A percentile compares a stretch with the other conserved stretches of the same genome.
Conservation (phyloP, 2,888 invertebrate genomes). For the Drosophila cognata region DNA sequence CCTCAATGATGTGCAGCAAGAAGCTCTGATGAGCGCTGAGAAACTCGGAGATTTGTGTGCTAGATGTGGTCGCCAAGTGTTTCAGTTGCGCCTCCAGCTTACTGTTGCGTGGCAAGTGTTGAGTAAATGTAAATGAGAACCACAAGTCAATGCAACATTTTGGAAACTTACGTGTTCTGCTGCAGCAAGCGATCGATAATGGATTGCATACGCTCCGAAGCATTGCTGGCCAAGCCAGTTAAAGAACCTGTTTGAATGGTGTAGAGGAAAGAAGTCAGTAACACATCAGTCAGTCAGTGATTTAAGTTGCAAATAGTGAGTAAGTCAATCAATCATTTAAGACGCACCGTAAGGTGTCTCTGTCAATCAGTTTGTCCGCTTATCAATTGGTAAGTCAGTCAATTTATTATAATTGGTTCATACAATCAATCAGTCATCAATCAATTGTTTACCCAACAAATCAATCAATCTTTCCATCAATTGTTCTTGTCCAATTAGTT, state of each 20-base stretch:
- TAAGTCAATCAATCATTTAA: not conserved
- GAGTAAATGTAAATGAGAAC: not conserved
- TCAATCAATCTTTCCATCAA: not conserved
- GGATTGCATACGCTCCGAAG: slow-evolving; percentile 79
- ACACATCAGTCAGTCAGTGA: not conserved
- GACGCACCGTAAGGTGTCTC: not conserved
- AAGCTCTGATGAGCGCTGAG: slow-evolving; percentile 81
- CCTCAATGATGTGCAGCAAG: slow-evolving; percentile 81
- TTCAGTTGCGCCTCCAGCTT: slow-evolving; percentile 81
- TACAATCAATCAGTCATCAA: not conserved
- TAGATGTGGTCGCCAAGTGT: slow-evolving; percentile 70
- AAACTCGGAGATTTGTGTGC: slow-evolving; percentile 79
- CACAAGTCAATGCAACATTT: fast-evolving
- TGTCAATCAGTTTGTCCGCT: not conserved
- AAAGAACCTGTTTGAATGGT: slow-evolving; percentile 64
- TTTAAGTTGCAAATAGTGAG: not conserved
- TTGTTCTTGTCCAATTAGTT: not conserved
- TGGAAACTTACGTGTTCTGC: slow-evolving; percentile 79
- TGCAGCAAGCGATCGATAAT: slow-evolving; percentile 81
- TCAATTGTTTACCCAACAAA: not conserved
- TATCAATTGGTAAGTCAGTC: not conserved
- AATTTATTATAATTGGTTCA: not conserved
- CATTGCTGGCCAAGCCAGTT: slow-evolving; percentile 72
- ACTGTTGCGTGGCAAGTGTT: slow-evolving; percentile 41
- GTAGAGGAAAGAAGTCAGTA: not conserved